Evolutionary conservation across 2,888 invertebrate genomes (phyloP), one percentile per base, ranked within the genome.

Genomic region (Steromphala cineraria): DNA sequence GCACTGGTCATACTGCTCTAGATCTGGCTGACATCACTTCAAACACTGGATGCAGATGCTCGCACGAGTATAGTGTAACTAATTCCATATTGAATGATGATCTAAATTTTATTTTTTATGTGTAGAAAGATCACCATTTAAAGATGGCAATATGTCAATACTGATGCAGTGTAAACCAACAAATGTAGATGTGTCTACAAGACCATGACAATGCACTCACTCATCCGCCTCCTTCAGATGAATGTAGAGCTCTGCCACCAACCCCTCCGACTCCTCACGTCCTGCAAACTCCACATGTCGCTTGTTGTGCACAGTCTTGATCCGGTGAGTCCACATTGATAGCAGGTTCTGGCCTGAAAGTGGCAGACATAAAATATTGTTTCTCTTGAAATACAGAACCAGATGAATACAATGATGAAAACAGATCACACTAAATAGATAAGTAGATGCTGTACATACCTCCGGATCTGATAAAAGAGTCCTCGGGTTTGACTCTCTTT

Each of bases 311-410:
- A 93, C 91, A 2, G 90, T 85, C 56, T 92, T 92, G 19, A 94
- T 93, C 88, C 87, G 95, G 93, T 93, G 95, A 93, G 91, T 95
- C 95, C 95, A 97, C 91, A 94, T 96, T 91, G 91, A 96, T 94
- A 92, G 95, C 92, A 95, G 95, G 94, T 91, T 93, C 83, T 91
- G 89, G 13, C 90, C 90, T 89, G 81, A 56, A 78, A 67, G 31
- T 36, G 53, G 31, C 8, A 80, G 13, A 46, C 8, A 10, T 31
- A 71, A 36, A 36, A 36, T 2, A 7, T 36, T 7, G 7, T 36
- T 36, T 36, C 36, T 36, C 36, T 36, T 36, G 36, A 36, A 36
- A 7, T 4, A 4, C 2, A 7, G 36, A 4, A 36, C 4, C 7
- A 36, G 7, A 7, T 36, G 2, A 2, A 36, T 36, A 7, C 36